Evolutionary conservation across 2,113 vertebrate genomes (phyloP).

Genomic region (Aramus guarauna): DNA sequence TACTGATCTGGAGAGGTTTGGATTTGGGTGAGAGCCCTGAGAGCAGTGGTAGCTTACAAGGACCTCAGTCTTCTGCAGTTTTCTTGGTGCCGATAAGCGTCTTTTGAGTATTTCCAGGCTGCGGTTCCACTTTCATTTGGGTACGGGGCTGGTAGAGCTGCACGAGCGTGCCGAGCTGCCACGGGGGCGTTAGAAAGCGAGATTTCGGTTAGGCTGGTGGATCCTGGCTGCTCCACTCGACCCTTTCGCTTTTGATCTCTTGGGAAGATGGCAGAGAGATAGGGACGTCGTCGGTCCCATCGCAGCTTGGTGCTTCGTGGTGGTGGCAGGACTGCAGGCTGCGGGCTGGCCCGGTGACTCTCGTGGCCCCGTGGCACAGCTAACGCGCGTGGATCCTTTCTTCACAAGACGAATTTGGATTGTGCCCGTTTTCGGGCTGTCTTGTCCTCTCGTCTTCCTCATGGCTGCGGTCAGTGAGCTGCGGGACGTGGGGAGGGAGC

Average conservation of each 20-base stretch:
- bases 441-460: neutral
- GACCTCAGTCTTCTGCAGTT: too few relatives aligned
- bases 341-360: neutral
- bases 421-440: fast-evolving
- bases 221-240: neutral
- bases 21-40: neutral
- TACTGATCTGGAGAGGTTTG: neutral
- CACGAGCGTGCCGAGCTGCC: fast-evolving
- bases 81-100: too few relatives aligned
- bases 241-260: neutral
- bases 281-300: fast-evolving
- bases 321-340: too few relatives aligned
- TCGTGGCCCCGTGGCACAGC: neutral
- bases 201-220: neutral
- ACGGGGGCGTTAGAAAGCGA: fast-evolving
- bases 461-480: neutral
- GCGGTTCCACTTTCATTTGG: neutral
- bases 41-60: neutral
- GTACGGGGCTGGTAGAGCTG: neutral
- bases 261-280: neutral
- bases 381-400: fast-evolving
- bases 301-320: fast-evolving
- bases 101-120: neutral
- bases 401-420: neutral
- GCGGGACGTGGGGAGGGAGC: neutral